These are phyloP conservation scores for Bembecia ichneumoniformis DNA, from an alignment of 2,888 invertebrate species.

Conservation along the genomic window DNA sequence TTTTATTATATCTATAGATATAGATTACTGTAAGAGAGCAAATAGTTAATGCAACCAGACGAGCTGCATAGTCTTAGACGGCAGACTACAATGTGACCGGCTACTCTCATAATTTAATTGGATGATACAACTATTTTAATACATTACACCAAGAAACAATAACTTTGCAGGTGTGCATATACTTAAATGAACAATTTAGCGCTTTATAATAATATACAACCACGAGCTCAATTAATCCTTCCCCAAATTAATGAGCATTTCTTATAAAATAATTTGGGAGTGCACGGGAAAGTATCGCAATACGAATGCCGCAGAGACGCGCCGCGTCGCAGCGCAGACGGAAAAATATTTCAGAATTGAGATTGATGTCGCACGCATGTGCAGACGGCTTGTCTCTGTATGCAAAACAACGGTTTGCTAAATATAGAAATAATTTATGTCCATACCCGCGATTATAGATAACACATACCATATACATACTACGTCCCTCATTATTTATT, in stretches of 20 bases:
- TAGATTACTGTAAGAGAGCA: too few relatives aligned
- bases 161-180: neutral
- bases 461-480: conserved; percentile 52
- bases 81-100: too few relatives aligned
- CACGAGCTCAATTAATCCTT: conserved; percentile 12
- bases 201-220: conserved; percentile 13
- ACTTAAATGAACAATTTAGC: conserved; percentile 12
- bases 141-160: neutral
- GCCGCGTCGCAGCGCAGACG: conserved; percentile 38
- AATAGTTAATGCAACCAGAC: too few relatives aligned
- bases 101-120: too few relatives aligned
- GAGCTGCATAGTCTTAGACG: too few relatives aligned
- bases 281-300: conserved; percentile 8
- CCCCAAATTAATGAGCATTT: conserved; percentile 12
- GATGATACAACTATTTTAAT: too few relatives aligned
- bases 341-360: conserved; percentile 71
- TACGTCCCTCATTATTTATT: conserved; percentile 31
- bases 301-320: conserved; percentile 7
- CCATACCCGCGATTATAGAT: conserved; percentile 69
- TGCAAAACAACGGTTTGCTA: conserved; percentile 65
- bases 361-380: conserved; percentile 71
- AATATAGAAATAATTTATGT: conserved; percentile 71
- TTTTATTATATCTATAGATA: too few relatives aligned
- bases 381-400: conserved; percentile 66
- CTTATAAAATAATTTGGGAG: conserved; percentile 6